Percentiles rank a stretch among this genome's conserved stretches.
phyloP scores from a whole-genome alignment of 2,113 vertebrate genomes.

The Antechinus stuartii region DNA sequence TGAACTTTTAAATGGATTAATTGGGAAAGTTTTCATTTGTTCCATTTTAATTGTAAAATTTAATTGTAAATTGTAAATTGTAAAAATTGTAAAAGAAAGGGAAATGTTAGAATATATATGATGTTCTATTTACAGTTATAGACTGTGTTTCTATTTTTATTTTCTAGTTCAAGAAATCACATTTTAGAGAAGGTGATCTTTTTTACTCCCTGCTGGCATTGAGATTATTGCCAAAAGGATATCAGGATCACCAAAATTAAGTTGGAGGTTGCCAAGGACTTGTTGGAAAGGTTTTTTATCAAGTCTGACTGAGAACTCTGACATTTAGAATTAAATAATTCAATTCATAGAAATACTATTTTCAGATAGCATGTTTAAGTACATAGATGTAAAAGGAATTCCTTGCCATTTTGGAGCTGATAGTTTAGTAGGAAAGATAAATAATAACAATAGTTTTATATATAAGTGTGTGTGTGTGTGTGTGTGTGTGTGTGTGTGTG shows the following conservation, averaged over 20 bases:
- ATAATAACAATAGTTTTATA: not conserved
- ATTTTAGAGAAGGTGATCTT: slow-evolving; percentile 82
- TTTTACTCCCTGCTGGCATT: slow-evolving; percentile 81
- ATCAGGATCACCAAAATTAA: slow-evolving; percentile 88
- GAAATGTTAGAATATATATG: not conserved
- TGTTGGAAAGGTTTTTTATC: slow-evolving; percentile 82
- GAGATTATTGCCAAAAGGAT: slow-evolving; percentile 82
- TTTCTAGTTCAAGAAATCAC: slow-evolving; percentile 29
- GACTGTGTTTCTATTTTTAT: slow-evolving; percentile 19
- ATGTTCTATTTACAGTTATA: slow-evolving; percentile 38
- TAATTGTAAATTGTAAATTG: no score
- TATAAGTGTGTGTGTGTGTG: no score
- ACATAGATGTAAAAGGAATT: not conserved
- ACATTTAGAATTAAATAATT: slow-evolving; percentile 80
- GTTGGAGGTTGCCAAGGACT: slow-evolving; percentile 89
- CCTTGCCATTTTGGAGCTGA: not conserved
- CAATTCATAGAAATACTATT: not conserved
- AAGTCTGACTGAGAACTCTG: slow-evolving; percentile 89
- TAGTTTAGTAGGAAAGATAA: not conserved
- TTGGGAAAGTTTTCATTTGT: slow-evolving; percentile 28
- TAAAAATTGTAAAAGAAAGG: slow-evolving; percentile 26
- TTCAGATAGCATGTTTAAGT: not conserved
- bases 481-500: no score
- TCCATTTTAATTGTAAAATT: slow-evolving; percentile 13
- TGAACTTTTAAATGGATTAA: slow-evolving; percentile 51